Conservation (phyloP, 2,888 invertebrate genomes). For the Lissonota sp. region DNA sequence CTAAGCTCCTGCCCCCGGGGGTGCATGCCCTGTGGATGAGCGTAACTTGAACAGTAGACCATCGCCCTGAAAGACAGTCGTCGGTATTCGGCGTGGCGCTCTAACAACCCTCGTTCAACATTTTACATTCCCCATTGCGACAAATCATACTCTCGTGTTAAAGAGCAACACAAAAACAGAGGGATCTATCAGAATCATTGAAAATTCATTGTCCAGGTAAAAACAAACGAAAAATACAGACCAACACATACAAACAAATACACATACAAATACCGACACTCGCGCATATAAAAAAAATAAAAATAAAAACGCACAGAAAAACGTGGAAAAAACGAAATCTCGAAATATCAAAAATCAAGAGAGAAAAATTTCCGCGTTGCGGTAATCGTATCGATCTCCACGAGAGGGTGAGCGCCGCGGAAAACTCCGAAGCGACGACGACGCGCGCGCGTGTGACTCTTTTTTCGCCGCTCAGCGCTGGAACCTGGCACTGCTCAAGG, state of each 20-base stretch:
- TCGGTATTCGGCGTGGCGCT: conserved; percentile 60
- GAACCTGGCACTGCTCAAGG: conserved; percentile 68
- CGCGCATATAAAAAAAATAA: neutral
- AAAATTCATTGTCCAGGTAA: neutral
- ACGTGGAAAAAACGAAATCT: conserved; percentile 41
- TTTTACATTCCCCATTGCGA: conserved; percentile 31
- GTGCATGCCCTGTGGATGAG: conserved; percentile 79
- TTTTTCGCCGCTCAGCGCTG: conserved; percentile 61
- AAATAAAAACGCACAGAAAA: conserved; percentile 3
- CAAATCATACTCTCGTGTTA: neutral
- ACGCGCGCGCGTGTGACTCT: conserved; percentile 47
- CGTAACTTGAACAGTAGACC: conserved; percentile 75
- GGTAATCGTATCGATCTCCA: conserved; percentile 63
- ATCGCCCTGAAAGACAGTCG: conserved; percentile 70
- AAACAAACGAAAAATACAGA: conserved; percentile 9
- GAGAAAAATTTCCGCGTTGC: conserved; percentile 49
- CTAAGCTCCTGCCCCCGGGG: conserved; percentile 76
- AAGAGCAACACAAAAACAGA: conserved; percentile 17
- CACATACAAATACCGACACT: neutral
- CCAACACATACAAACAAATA: neutral
- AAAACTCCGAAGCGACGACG: conserved; percentile 37
- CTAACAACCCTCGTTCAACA: conserved; percentile 21
- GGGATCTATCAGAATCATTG: neutral
- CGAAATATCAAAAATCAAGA: conserved; percentile 38
- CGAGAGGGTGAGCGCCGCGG: conserved; percentile 42